Evolutionary conservation across 2,888 invertebrate species (phyloP).

Genomic region (Stegana nigrithorax): DNA sequence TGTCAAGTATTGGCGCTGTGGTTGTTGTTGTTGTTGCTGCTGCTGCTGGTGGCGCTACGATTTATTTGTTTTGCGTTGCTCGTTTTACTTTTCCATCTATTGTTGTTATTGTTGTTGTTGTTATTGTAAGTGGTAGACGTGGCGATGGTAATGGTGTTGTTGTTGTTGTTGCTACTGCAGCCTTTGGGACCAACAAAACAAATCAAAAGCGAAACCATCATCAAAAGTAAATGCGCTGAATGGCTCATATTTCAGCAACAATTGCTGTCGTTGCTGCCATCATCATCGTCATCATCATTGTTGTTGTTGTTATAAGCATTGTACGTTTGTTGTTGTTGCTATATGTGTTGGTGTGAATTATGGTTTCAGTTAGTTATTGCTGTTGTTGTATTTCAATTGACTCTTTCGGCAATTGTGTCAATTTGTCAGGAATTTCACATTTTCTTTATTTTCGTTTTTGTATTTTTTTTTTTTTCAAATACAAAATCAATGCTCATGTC

Average conservation of each 20-base stretch:
- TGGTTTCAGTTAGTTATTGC: slow-evolving; percentile 12
- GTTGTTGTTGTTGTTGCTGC: no score
- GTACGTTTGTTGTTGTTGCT: no score
- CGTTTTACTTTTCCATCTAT: no score
- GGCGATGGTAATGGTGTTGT: no score
- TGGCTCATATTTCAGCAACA: slow-evolving; percentile 10
- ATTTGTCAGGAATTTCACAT: slow-evolving; percentile 52
- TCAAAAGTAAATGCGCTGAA: background rate
- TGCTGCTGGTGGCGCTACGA: slow-evolving; percentile 13
- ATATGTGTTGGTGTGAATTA: slow-evolving; percentile 34
- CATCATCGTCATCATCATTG: no score
- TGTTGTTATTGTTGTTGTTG: slow-evolving; percentile 21
- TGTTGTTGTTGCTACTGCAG: background rate
- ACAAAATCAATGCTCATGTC: slow-evolving; percentile 39
- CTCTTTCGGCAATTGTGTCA: slow-evolving; percentile 60
- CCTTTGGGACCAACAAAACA: no score
- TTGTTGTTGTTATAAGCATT: background rate
- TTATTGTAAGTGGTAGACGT: background rate
- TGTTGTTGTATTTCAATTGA: slow-evolving; percentile 44
- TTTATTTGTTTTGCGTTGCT: slow-evolving; percentile 10
- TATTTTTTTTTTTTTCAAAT: no score
- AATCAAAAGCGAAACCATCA: background rate
- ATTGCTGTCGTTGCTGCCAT: background rate
- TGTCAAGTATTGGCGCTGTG: background rate
- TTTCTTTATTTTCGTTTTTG: slow-evolving; percentile 39